Conservation (phyloP, 2,113 vertebrate genomes). For the Loxodonta africana region DNA sequence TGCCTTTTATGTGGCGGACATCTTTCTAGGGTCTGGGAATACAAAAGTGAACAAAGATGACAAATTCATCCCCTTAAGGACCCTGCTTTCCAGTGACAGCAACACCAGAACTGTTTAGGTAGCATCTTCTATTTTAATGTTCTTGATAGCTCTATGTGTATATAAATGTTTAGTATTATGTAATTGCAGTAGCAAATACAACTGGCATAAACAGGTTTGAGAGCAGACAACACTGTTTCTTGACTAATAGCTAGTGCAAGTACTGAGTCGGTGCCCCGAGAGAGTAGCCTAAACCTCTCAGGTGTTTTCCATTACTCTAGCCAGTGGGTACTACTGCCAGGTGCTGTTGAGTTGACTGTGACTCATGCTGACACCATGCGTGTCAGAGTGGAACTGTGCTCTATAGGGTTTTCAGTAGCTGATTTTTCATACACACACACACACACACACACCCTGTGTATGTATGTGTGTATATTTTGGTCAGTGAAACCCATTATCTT, state of each 20-base stretch:
- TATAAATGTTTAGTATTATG: constrained; percentile 19
- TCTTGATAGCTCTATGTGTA: background rate
- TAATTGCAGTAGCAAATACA: constrained; percentile 16
- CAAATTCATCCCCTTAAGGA: background rate
- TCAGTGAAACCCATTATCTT: constrained; percentile 14
- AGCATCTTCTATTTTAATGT: constrained; percentile 1
- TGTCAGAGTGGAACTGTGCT: too few relatives aligned
- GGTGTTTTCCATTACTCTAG: background rate
- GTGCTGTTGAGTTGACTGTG: background rate
- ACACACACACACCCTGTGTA: background rate
- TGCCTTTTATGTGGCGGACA: background rate
- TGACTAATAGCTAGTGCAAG: background rate
- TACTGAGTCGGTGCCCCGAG: background rate
- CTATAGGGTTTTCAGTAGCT: too few relatives aligned
- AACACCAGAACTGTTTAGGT: background rate
- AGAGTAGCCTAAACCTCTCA: background rate
- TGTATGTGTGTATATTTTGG: background rate
- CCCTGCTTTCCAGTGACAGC: background rate
- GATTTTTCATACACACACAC: too few relatives aligned
- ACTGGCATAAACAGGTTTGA: background rate
- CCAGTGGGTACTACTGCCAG: background rate
- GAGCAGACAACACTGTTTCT: background rate
- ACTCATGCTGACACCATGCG: background rate
- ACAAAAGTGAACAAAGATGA: background rate
- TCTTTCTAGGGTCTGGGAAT: background rate